Base-by-base conservation (phyloP, 2,888 invertebrate species). In the Tanypteryx hageni region DNA sequence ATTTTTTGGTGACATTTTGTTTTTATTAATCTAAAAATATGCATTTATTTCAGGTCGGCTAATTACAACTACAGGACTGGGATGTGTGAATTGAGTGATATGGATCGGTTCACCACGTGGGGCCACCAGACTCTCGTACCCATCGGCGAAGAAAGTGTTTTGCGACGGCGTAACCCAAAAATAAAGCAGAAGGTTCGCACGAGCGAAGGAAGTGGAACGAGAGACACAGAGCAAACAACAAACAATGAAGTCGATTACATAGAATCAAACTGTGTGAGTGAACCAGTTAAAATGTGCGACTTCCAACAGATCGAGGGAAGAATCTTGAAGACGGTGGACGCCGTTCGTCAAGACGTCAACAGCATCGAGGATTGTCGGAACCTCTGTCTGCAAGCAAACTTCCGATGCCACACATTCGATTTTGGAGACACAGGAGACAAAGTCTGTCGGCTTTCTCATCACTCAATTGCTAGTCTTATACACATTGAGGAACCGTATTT, bases 241-340 rank as follows among this genome's bases (percentile, higher is more conserved):
- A 76, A 93, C 92, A 81, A 93, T 92, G 93, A 92, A 22, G 93
- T 94, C 31, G 95, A 95, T 92, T 95, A 95, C 93, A 94, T 95
- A 93, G 95, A 95, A 93, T 95, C 95, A 61, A 95, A 95, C 93
- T 95, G 95, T 93, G 95, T 95, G n/a, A 94, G 94, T 58, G 95
- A 94, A 83, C 94, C 95, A 11, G 94, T 94, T 92, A 94, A 94
- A 86, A 94, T 95, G 94, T 95, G 95, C 93, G 95, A 95, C 93
- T 95, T 95, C 93, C 94, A 94, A 64, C 94, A 94, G 92, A 93
- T 94, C 82, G 93, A 93, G 18, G 94, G 94, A 82, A 93, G 94
- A 44, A 94, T 95, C 27, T 93, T 95, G 85, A 95, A 94, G 93
- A 95, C 95, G 10, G 95, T 95, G 18, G 95, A 95, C 93, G 93